phyloP scores from a whole-genome alignment of 2,113 vertebrate species.

The Poeciliopsis prolifica region DNA sequence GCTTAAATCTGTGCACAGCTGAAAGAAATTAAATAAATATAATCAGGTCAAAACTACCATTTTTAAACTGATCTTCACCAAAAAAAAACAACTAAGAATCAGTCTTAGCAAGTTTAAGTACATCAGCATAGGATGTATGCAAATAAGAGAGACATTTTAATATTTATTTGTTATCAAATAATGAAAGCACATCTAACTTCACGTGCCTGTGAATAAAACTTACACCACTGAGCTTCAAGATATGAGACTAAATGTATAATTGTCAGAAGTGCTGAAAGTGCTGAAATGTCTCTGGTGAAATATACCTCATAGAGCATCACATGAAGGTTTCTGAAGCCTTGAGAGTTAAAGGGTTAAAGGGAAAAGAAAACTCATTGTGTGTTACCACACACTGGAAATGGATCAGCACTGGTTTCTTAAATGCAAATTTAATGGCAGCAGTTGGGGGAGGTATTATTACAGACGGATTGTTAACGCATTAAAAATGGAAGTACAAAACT shows the following conservation, averaged over 20 bases:
- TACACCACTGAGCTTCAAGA: neutral
- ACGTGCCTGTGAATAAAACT: too few relatives aligned
- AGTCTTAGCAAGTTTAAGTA: too few relatives aligned
- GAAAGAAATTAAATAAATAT: too few relatives aligned
- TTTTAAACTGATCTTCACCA: too few relatives aligned
- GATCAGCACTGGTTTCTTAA: neutral
- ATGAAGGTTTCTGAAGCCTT: neutral
- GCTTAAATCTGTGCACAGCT: too few relatives aligned
- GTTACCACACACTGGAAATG: neutral
- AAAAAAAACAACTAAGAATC: too few relatives aligned
- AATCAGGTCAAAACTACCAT: too few relatives aligned
- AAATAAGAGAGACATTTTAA: too few relatives aligned
- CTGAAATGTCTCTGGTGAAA: neutral
- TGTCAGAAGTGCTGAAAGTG: neutral
- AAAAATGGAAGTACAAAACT: conserved; percentile 32
- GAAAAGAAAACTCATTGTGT: neutral
- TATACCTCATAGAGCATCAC: neutral
- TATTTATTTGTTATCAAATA: too few relatives aligned
- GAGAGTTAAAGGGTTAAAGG: neutral
- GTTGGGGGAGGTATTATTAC: neutral
- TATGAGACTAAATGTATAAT: neutral
- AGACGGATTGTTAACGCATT: neutral
- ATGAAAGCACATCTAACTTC: too few relatives aligned
- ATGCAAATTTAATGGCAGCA: neutral
- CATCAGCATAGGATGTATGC: too few relatives aligned